A percentile compares a stretch with the other conserved stretches of the same genome.
Evolutionary conservation across 2,888 invertebrate genomes (phyloP).

Genomic region (Villa cingulata): DNA sequence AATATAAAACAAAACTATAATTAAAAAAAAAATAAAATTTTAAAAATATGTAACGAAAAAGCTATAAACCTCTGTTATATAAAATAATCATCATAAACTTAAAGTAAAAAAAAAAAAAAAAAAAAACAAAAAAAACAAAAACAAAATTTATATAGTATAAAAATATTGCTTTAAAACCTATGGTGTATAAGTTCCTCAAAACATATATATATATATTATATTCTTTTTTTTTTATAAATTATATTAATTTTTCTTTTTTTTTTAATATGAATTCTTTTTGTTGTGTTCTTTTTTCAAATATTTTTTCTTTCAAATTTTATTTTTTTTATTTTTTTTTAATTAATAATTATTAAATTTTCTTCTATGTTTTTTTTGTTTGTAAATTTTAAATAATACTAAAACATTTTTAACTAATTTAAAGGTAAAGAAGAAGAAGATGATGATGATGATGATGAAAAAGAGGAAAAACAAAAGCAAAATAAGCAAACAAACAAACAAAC

Average conservation of each 20-base stretch:
- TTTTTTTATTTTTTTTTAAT: not conserved
- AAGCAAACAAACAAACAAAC: too few species aligned
- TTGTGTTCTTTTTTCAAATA: conserved; percentile 4
- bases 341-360: not conserved
- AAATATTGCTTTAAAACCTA: conserved; percentile 17
- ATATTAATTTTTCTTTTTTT: not conserved
- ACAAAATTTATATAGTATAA: not conserved
- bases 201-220: too few species aligned
- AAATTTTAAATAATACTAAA: too few species aligned
- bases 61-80: too few species aligned
- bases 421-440: too few species aligned
- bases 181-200: conserved; percentile 33
- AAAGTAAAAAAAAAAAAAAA: conserved; percentile 4
- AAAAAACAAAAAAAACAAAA: not conserved
- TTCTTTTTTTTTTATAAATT: not conserved
- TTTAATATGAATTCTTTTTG: conserved; percentile 4
- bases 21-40: not conserved
- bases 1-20: too few species aligned
- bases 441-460: too few species aligned
- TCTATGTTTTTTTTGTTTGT: not conserved
- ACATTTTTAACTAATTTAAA: too few species aligned
- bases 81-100: too few species aligned
- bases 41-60: not conserved
- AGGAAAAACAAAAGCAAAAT: too few species aligned
- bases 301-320: not conserved